Evolutionary conservation across 2,113 vertebrate species (phyloP).

Genomic region (Sorex fumeus): DNA sequence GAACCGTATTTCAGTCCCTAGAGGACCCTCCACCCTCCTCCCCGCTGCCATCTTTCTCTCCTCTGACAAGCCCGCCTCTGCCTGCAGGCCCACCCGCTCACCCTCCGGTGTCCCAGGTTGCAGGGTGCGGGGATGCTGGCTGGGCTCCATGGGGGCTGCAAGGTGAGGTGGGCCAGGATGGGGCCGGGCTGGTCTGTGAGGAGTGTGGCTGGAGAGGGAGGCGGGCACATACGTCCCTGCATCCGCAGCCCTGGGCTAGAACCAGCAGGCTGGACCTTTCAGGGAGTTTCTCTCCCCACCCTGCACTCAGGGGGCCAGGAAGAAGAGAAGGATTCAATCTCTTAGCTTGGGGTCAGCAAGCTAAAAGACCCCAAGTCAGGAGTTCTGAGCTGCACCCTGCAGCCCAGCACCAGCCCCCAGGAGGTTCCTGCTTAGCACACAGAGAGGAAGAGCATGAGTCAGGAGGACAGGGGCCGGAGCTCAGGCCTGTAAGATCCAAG

Average conservation of each 20-base stretch:
- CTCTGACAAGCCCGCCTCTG: neutral
- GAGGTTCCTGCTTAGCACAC: too few species aligned
- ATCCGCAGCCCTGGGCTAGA: neutral
- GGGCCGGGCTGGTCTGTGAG: neutral
- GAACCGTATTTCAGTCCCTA: conserved; percentile 67
- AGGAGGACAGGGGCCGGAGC: too few species aligned
- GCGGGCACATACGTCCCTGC: neutral
- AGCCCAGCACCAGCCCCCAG: neutral
- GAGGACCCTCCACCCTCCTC: neutral
- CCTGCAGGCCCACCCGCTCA: neutral
- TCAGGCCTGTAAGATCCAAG: too few species aligned
- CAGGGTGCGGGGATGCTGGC: neutral
- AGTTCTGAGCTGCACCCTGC: neutral
- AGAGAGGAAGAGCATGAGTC: too few species aligned
- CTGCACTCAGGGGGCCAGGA: neutral
- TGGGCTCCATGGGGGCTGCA: neutral
- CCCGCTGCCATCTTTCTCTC: neutral
- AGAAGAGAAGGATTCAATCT: neutral
- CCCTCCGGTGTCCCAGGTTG: neutral
- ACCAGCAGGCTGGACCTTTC: neutral
- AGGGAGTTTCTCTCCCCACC: neutral
- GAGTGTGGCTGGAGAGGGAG: neutral
- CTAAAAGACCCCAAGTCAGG: neutral
- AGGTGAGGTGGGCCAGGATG: neutral
- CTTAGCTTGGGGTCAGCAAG: too few species aligned